Evolutionary conservation across 2,797 vertebrate species (phyloP), one percentile per base, ranked within the genome.

Genomic region (Emys orbicularis): DNA sequence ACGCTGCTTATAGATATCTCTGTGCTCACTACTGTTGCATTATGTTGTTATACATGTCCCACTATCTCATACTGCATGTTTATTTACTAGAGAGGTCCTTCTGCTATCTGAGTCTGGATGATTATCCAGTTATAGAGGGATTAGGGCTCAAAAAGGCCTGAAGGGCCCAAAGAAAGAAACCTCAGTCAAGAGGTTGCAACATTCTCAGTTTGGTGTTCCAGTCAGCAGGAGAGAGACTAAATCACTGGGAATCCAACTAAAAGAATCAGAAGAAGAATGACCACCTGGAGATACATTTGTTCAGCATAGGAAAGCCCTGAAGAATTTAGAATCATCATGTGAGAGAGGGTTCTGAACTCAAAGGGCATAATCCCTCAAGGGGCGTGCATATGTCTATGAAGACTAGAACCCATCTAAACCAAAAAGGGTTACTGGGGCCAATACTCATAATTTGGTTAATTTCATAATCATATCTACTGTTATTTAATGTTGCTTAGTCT

Each of bases 291-390:
- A 83, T 93, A 27, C 3, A 50, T 2, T 12, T 54, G 4, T 57
- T 41, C 11, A 5, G 1, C 5, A 1, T 12, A 94, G 49, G 61
- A 76, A 79, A 87, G 19, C 59, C 8, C 12, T 15, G 13, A 0
- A 27, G 81, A 44, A 79, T 49, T 88, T 15, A 34, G 15, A 4
- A 3, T 83, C 2, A 1, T 76, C 0, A 0, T 50, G 54, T 79
- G 2, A 4, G 2, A n/a, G 76, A 59, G 18, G 23, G 4, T 0
- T 0, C 27, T 81, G 25, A 41, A 79, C 3, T 89, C 56, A 88
- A 88, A 11, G n/a, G 87, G 82, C 16, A 56, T 56, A 50, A 29
- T 84, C 61, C 8, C 79, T 80, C 56, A 80, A 49, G 54, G 5
- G 49, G 49, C 3, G 1, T 1, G 1, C 34, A 34, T 9, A 53